Percentiles rank a stretch among this genome's conserved stretches.
Conservation (phyloP, 2,888 invertebrate species). For the Camponotus fellah region DNA sequence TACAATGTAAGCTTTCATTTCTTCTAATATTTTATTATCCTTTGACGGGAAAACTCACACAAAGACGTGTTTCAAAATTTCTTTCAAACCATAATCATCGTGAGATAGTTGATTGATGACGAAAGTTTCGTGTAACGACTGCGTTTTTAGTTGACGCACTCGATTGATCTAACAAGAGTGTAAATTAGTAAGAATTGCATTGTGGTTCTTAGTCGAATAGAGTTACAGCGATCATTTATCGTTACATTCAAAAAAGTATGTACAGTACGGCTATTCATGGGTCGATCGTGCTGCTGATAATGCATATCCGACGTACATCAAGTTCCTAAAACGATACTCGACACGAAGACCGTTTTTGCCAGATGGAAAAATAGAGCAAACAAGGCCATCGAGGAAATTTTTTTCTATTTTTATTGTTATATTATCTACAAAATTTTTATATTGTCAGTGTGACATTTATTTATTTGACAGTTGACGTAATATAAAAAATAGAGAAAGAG, state of each 20-base stretch:
- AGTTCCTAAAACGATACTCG: not conserved
- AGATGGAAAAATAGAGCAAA: not conserved
- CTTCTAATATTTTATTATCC: not conserved
- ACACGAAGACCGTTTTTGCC: not conserved
- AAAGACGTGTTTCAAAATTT: not conserved
- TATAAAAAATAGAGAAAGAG: not conserved
- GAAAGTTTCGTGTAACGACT: constrained; percentile 25
- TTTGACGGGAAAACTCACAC: not conserved
- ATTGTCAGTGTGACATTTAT: not conserved
- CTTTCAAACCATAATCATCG: constrained; percentile 25
- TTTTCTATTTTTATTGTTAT: not conserved
- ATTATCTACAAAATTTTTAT: not conserved
- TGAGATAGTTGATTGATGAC: constrained; percentile 21
- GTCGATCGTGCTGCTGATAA: constrained; percentile 35
- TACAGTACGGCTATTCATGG: constrained; percentile 45
- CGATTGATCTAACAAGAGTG: constrained; percentile 29
- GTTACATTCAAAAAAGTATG: constrained; percentile 62
- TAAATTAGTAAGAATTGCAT: constrained; percentile 48
- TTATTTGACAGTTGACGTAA: not conserved
- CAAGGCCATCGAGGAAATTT: not conserved
- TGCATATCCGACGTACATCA: constrained; percentile 35
- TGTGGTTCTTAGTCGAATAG: constrained; percentile 49
- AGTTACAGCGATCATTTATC: constrained; percentile 55
- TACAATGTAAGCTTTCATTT: not conserved
- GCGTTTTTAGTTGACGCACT: constrained; percentile 38